A percentile compares a stretch with the other conserved stretches of the same genome.
phyloP scores from a whole-genome alignment of 2,113 vertebrate species.

The Piaya cayana region DNA sequence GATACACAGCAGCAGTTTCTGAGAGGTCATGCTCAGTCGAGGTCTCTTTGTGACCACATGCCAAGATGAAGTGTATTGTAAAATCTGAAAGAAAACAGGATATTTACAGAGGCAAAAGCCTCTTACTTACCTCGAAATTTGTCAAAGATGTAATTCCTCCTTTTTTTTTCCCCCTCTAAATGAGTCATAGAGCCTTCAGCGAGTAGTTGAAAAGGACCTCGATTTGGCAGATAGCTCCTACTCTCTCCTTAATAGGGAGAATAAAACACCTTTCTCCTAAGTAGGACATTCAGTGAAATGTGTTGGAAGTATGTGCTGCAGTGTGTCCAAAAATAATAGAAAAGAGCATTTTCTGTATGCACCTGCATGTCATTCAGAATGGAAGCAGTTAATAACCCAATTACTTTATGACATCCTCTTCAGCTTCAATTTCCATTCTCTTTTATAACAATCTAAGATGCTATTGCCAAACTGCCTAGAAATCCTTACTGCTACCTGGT shows the following conservation, averaged over 20 bases:
- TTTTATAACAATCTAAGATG: slow-evolving; percentile 24
- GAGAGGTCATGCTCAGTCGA: background rate
- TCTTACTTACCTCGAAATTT: background rate
- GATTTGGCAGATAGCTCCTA: background rate
- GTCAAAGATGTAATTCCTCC: background rate
- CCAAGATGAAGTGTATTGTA: background rate
- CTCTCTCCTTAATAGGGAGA: background rate
- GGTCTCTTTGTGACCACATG: background rate
- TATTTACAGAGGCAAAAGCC: background rate
- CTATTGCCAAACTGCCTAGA: slow-evolving; percentile 31
- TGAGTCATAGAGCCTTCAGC: background rate
- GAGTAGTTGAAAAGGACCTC: background rate
- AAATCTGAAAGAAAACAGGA: background rate
- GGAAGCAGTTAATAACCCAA: slow-evolving; percentile 30
- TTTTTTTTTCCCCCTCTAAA: background rate
- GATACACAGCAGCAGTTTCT: background rate
- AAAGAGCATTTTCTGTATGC: background rate
- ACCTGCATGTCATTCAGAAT: background rate
- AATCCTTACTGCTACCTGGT: slow-evolving; percentile 17
- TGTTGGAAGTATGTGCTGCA: background rate
- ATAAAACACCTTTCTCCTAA: background rate
- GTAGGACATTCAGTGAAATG: background rate
- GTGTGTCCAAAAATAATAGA: background rate
- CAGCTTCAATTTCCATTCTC: slow-evolving; percentile 23
- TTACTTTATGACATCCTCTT: background rate